phyloP scores from a whole-genome alignment of 2,888 invertebrate species.

The Tigriopus californicus region DNA sequence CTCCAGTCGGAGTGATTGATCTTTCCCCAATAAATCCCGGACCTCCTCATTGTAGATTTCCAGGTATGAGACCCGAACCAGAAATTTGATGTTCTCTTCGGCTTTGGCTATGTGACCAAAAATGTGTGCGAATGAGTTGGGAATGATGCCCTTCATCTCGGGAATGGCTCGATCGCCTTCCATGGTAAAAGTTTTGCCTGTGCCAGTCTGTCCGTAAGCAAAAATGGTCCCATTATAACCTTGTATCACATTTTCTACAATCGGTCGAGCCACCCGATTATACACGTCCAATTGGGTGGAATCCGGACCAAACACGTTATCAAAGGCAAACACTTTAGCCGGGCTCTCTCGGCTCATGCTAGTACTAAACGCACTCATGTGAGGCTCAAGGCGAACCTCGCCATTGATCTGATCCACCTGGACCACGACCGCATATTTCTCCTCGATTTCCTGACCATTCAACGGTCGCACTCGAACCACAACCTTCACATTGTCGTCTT shows the following conservation, averaged over 20 bases:
- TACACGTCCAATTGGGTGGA: conserved; percentile 64
- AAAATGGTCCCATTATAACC: conserved; percentile 34
- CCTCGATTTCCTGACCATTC: conserved; percentile 59
- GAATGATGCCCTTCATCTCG: conserved; percentile 85
- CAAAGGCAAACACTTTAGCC: conserved; percentile 79
- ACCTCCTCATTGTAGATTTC: conserved; percentile 99
- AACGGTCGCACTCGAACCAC: conserved; percentile 86
- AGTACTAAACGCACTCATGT: neutral
- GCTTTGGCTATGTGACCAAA: conserved; percentile 93
- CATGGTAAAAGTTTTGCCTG: conserved; percentile 98
- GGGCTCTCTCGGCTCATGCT: conserved; percentile 26
- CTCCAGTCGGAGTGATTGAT: conserved; percentile 62
- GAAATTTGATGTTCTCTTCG: conserved; percentile 71
- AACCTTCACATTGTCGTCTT: conserved; percentile 74
- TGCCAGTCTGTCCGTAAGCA: conserved; percentile 53
- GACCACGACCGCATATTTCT: conserved; percentile 50
- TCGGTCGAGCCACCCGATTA: conserved; percentile 83
- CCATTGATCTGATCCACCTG: conserved; percentile 55
- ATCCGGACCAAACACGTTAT: conserved; percentile 72
- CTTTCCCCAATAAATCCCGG: conserved; percentile 74
- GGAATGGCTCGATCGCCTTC: conserved; percentile 71
- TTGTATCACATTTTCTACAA: conserved; percentile 82
- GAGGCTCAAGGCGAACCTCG: conserved; percentile 46
- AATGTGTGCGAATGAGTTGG: conserved; percentile 96
- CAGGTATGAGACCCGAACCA: conserved; percentile 90